Base-by-base conservation (phyloP, 2,888 invertebrate species). In the Argyra leucocephala region DNA sequence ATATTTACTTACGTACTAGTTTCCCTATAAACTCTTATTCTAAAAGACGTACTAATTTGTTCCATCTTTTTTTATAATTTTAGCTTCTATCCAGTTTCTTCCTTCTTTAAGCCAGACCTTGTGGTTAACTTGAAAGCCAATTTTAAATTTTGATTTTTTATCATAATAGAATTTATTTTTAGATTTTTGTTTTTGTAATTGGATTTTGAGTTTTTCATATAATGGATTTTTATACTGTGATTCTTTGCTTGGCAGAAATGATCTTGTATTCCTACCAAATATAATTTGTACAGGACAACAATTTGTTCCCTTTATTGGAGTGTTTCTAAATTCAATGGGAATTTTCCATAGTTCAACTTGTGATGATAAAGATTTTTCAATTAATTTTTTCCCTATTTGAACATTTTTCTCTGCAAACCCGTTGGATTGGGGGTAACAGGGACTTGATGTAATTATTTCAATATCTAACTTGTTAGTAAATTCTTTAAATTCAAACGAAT, bases 351-450 rank as follows among this genome's bases (percentile, higher is more conserved):
- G 15, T 1, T 68, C 22, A 5, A 7, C 3, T 4, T 57, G n/a
- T 57, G 48, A 64, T 66, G 66, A 58, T 23, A 22, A 1, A 9
- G 63, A 36, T 63, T 69, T 70, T 61, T 67, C 64, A 1, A 68
- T 57, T 7, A 67, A 22, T 7, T 64, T 65, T 61, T 68, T 68
- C n/a, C 67, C 66, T 10, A 69, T 68, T 0, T 66, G 66, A 0
- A 68, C 68, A 18, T 23, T 62, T 64, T 62, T 67, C 65, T 70
- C 67, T 6, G 69, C 66, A 62, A 70, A 68, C 3, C 68, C 68
- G 60, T 68, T 70, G 31, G 67, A 64, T 48, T 68, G 66, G 9
- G 67, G 22, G 57, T 70, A 68, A 23, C 62, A 37, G 6, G 68
- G 68, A 36, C 70, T 68, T 7, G 67, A 68, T 12, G 69, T 68